Evolutionary conservation across 2,797 vertebrate species (phyloP), one percentile per base, ranked within the genome.

Genomic region (Tokudaia muenninki): DNA sequence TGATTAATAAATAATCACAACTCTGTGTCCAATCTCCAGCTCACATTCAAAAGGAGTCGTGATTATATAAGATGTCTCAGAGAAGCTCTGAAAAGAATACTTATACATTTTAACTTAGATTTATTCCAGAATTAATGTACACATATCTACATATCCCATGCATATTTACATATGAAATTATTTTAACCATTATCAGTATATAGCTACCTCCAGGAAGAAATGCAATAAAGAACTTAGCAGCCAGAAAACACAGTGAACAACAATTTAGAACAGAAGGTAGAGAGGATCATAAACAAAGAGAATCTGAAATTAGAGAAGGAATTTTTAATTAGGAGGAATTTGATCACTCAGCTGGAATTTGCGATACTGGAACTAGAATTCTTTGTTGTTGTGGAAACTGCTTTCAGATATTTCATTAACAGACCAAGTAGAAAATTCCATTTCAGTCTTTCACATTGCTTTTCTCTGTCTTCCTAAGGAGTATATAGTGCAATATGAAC

Each of bases 1-100:
- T 90, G 95, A 97, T 90, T 90, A 97, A 92, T 88, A 97, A 98
- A 97, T 98, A 98, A 95, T 87, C 94, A 96, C 52, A 83, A 90
- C 77, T 81, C 10, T 75, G 37, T 91, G 90, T 94, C 83, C 87
- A 91, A 87, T 89, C 81, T 90, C 92, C 50, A 61, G 41, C 26
- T 80, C 72, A 84, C 19, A 94, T 77, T 93, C 83, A 88, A 90
- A 96, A 80, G 55, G n/a, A 92, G 86, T 63, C 90, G 55, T 94
- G 89, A 89, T 81, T 55, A 61, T 55, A 29, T 72, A 78, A 95
- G 31, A 19, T 10, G 47, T 94, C 63, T 29, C 31, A 89, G 77
- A 94, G 52, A 77, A 55, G 34, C 63, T 95, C 70, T 74, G 81
- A 83, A 90, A 96, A 95, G 61, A 91, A 95, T 78, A 82, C 57